Evolutionary conservation across 1,140 invertebrate genomes (phyloP).

Genomic region (Drosophila equinoxialis): DNA sequence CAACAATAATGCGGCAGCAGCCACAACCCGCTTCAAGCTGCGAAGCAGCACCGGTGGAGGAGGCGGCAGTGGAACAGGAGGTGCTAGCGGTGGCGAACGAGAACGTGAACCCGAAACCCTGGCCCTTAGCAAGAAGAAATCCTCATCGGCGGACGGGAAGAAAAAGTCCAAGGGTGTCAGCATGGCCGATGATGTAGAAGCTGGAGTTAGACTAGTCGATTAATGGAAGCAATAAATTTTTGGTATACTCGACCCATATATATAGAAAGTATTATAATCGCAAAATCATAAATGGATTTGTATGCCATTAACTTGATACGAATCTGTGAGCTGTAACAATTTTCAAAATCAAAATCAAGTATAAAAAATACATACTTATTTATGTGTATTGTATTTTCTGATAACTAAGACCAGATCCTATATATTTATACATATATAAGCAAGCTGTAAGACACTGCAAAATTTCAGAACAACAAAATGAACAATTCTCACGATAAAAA

Average conservation of each 20-base stretch:
- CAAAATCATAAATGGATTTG: constrained; percentile 20
- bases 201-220: constrained; percentile 65
- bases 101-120: constrained; percentile 66
- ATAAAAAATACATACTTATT: neutral
- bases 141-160: constrained; percentile 58
- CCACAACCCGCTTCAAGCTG: constrained; percentile 75
- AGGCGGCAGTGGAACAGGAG: constrained; percentile 28
- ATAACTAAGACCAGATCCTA: constrained; percentile 6
- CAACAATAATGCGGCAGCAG: constrained; percentile 84
- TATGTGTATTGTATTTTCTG: constrained; percentile 8
- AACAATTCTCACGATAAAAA: neutral
- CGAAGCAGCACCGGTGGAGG: constrained; percentile 58
- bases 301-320: neutral
- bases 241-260: neutral
- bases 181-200: constrained; percentile 70
- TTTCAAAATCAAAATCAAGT: neutral
- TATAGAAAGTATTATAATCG: constrained; percentile 44
- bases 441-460: constrained; percentile 7
- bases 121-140: constrained; percentile 65
- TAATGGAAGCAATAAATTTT: constrained; percentile 31
- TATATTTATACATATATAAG: neutral
- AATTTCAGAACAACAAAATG: neutral
- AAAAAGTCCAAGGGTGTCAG: constrained; percentile 62
- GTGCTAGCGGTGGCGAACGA: constrained; percentile 22
- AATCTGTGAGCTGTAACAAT: constrained; percentile 8